These are phyloP conservation scores for Drosophila limbata DNA, from an alignment of 2,888 invertebrate species.

Conservation along the genomic window DNA sequence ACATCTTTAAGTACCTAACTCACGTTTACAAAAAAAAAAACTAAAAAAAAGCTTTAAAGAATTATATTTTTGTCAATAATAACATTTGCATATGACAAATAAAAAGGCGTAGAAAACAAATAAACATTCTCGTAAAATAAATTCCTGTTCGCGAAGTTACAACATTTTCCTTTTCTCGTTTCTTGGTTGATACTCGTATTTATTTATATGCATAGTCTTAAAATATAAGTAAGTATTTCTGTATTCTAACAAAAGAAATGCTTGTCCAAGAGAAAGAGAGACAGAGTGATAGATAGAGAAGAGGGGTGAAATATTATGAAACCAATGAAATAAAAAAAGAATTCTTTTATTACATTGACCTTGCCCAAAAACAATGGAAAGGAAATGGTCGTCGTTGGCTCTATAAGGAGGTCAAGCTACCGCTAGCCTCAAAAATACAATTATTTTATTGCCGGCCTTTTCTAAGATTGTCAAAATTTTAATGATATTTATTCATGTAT, in stretches of 20 bases:
- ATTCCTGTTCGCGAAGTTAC: conserved; percentile 40
- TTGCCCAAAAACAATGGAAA: conserved; percentile 68
- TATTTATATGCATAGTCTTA: conserved; percentile 19
- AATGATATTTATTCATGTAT: not conserved
- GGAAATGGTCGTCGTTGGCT: conserved; percentile 29
- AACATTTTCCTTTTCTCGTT: conserved; percentile 39
- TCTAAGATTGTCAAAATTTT: conserved; percentile 1
- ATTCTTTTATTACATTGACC: conserved; percentile 66
- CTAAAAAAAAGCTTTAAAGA: conserved; percentile 21
- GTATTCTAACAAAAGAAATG: conserved; percentile 23
- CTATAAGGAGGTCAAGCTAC: conserved; percentile 51
- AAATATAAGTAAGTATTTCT: conserved; percentile 4
- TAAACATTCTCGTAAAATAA: conserved; percentile 30
- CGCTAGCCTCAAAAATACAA: conserved; percentile 22
- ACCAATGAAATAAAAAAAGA: conserved; percentile 23
- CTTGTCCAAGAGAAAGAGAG: conserved; percentile 15
- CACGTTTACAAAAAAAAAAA: conserved; percentile 40
- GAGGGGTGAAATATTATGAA: conserved; percentile 27
- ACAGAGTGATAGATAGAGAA: not conserved
- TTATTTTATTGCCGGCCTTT: conserved; percentile 19
- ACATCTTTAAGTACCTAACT: conserved; percentile 42
- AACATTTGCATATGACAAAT: conserved; percentile 54
- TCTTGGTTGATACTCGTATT: conserved; percentile 6
- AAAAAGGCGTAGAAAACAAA: conserved; percentile 22
- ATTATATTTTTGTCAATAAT: conserved; percentile 36